Base-by-base conservation (phyloP, 2,888 invertebrate species). In the Spodoptera littoralis region DNA sequence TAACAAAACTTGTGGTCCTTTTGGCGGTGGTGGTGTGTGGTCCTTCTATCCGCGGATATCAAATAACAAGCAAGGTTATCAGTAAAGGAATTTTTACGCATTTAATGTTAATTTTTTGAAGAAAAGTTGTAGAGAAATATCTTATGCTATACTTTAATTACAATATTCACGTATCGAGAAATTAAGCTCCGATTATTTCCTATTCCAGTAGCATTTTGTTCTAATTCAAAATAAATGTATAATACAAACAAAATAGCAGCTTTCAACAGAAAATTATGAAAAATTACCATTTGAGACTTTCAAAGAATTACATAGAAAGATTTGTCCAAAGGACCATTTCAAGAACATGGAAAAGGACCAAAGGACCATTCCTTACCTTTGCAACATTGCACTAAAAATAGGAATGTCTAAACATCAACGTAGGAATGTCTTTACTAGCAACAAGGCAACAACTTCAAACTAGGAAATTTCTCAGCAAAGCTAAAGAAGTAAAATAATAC, bases 401-500 rank as follows among this genome's bases (percentile, higher is more conserved):
- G 36, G 6, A 36, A 36, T 36, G 36, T 36, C 36, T 9, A 56
- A 22, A 61, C 30, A 5, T 67, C 12, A 54, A 57, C 18, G 9
- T 1, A 22, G 43, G 70, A 72, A 72, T 74, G 75, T 55, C 55
- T 61, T 48, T 65, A 22, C 57, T 58, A 54, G 48, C 54, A 42
- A 56, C 59, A 65, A 56, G 70, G 50, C 60, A 52, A 65, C 60
- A 52, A 65, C 43, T 58, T 45, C 57, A 27, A 51, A 56, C 70
- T 48, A 59, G 57, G 48, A 65, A 30, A 60, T 61, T 71, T 65
- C 61, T 51, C 27, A 66, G 72, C 59, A 73, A 73, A 71, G 58
- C 67, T 52, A 66, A 73, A 76, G 72, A 72, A 73, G 76, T 66
- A 59, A 49, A 59, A 74, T 74, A 72, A 74, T 60, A 64, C 59